Evolutionary conservation across 2,797 vertebrate species (phyloP).

Genomic region (Sebastes umbrosus): DNA sequence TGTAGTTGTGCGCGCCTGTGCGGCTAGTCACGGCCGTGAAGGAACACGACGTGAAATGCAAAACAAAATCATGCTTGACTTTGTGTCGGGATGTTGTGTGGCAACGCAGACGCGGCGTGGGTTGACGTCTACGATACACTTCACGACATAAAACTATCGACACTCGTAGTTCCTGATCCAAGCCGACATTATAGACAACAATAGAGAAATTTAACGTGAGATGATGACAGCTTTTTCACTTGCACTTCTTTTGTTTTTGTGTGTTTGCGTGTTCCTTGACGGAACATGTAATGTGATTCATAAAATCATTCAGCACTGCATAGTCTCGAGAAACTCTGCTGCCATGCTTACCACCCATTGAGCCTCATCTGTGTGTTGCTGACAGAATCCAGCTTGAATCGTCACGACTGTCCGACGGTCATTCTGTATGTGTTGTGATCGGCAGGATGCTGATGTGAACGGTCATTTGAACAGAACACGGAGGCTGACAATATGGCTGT

Average conservation of each 20-base stretch:
- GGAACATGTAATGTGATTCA: neutral
- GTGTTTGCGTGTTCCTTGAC: neutral
- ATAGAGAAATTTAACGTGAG: neutral
- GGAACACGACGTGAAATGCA: too few species aligned
- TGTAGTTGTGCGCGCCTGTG: too few species aligned
- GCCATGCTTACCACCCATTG: slow-evolving; percentile 7
- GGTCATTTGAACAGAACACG: slow-evolving; percentile 14
- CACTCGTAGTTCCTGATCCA: too few species aligned
- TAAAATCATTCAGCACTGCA: fast-evolving
- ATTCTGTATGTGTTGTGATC: neutral
- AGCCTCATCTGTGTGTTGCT: slow-evolving; percentile 11
- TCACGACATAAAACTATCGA: too few species aligned
- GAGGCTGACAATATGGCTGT: neutral
- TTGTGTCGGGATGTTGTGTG: too few species aligned
- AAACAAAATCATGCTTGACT: too few species aligned
- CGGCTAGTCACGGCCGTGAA: too few species aligned
- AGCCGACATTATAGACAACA: neutral
- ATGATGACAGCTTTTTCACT: neutral
- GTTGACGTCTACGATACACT: too few species aligned
- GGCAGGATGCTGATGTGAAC: slow-evolving; percentile 28
- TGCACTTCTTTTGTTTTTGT: too few species aligned
- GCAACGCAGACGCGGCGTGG: too few species aligned
- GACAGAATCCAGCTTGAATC: neutral
- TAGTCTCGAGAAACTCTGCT: neutral
- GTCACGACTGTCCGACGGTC: neutral